Evolutionary conservation across 2,113 vertebrate genomes (phyloP), one percentile per base, ranked within the genome.

Genomic region (Mixornis gularis): DNA sequence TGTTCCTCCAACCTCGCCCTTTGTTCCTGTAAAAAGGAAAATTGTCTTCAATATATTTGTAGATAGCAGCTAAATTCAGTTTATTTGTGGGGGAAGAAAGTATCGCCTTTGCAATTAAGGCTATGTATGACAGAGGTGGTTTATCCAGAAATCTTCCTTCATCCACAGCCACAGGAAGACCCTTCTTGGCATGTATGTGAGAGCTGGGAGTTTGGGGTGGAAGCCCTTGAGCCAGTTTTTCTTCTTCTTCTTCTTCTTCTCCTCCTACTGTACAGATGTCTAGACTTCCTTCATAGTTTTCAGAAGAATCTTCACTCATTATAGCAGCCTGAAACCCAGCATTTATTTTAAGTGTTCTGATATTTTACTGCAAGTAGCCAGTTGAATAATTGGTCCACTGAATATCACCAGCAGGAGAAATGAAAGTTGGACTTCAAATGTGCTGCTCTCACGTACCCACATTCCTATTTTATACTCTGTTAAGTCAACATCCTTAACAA

Each of bases 31-130:
- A 96, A 85, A 96, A 96, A 36, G 95, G 95, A 87, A 97, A 97
- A 36, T 92, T 93, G 27, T 97, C 96, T 96, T 98, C 95, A 83
- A 94, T 97, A 2, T 96, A 95, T 81, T 91, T 95, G 94, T 98
- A 98, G 95, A 97, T 97, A 73, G 96, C 96, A 29, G 92, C 94
- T 89, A 97, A 95, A 93, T 97, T 97, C 79, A 97, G 85, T 63
- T 97, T 97, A 87, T 96, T 94, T 53, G 76, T 65, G 30, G 96
- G 93, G 14, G 96, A 97, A 52, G 96, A 96, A 71, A 98, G 92
- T 92, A 98, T 97, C 12, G 96, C 96, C 40, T 97, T 97, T 88
- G 94, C 96, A 68, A 97, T 98, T 80, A 98, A 95, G 53, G 94
- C 96, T 74, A 97, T 95, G 43, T 97, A 98, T 52, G 97, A 97